phyloP scores from a whole-genome alignment of 2,113 vertebrate genomes.

The Phylloscopus whistleri region DNA sequence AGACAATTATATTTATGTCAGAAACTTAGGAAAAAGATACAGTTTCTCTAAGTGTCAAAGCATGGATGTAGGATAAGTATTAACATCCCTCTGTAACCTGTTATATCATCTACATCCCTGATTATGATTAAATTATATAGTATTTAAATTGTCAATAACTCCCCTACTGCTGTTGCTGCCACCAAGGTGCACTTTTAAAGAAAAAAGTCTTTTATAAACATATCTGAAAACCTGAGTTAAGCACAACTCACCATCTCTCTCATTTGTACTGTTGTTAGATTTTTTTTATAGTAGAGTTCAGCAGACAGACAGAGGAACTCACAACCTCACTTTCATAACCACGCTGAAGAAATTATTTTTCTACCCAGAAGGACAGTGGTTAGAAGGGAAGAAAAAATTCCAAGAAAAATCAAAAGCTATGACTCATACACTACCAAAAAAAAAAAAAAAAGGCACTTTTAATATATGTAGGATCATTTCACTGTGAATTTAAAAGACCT shows the following conservation, averaged over 20 bases:
- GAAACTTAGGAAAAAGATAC: not conserved
- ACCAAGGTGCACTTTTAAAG: not conserved
- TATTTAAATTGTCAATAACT: not conserved
- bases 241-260: not conserved
- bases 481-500: conserved; percentile 12
- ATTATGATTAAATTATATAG: not conserved
- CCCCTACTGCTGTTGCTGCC: not conserved
- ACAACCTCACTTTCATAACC: not conserved
- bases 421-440: not conserved
- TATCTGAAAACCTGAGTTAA: not conserved
- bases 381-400: not conserved
- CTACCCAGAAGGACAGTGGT: not conserved
- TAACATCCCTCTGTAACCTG: not conserved
- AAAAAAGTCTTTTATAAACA: not conserved
- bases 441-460: not conserved
- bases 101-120: not conserved
- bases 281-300: not conserved
- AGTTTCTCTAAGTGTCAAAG: not conserved
- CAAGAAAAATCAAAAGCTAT: conserved; percentile 14
- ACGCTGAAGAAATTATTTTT: not conserved
- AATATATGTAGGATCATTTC: not conserved
- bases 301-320: not conserved
- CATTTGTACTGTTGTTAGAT: not conserved
- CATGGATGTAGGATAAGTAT: not conserved
- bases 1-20: not conserved